Evolutionary conservation across 1,140 invertebrate species (phyloP), one percentile per base, ranked within the genome.

Genomic region (Diuraphis noxia): DNA sequence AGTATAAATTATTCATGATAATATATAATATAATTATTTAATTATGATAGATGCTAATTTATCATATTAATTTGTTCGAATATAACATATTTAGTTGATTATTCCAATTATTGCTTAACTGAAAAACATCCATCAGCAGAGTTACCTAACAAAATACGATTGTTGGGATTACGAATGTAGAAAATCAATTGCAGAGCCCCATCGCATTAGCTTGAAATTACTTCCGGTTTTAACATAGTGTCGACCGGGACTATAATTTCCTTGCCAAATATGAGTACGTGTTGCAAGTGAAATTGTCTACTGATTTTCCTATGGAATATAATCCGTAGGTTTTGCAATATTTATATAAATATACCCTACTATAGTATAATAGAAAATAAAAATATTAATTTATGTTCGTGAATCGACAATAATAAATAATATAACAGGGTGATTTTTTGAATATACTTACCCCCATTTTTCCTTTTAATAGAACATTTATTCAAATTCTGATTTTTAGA

Each of bases 151-250:
- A 49, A 36, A 52, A 86, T 86, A 86, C 46, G 85, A 86, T 86
- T 86, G 85, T 86, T 86, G 85, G 34, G 19, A 86, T 86, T 49
- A 49, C 43, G 41, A 86, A 23, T 30, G 72, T 91, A 40, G 63
- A 91, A 91, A 91, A 91, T 79, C 72, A 91, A 91, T 81, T 82
- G 40, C 40, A n/a, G 82, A 91, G 34, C 77, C 89, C 77, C 89
- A 52, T 81, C 25, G 72, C 43, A 91, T 91, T 82, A 82, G 43
- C 43, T 91, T 82, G 81, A 52, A 91, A 91, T 91, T 91, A 82
- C 43, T 81, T 91, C 89, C 89, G 89, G 77, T 30, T 81, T n/a
- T n/a, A 21, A 34, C 63, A 10, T 41, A 40, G 63, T 79, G 88
- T 90, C 88, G 88, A 46, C 56, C 88, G 63, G 63, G 36, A 91